Base-by-base conservation (phyloP, 2,797 vertebrate genomes). In the Natrix natrix region DNA sequence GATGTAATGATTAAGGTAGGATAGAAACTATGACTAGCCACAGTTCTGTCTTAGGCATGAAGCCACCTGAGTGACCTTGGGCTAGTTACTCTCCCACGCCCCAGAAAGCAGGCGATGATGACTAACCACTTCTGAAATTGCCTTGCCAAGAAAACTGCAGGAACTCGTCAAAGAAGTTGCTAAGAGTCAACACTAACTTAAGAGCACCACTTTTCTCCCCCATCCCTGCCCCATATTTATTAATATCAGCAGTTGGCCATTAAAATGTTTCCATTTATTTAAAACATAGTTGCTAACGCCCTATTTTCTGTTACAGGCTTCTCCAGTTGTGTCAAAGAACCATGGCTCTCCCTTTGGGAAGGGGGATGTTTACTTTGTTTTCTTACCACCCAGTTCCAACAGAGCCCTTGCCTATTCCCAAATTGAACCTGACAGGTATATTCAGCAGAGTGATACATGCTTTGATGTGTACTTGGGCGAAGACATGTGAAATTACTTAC, bases 291-390 rank as follows among this genome's bases (percentile, higher is more conserved):
- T 57, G 52, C 57, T 26, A 66, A 43, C 24, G n/a, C 16, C 16
- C 0, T 52, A 94, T 89, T 92, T 92, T 96, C 91, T 86, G 90
- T 86, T 54, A n/a, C n/a, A 98, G 98, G 94, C 83, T 98, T 91
- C 94, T 98, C 59, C 99, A 99, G 97, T 96, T 99, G 92, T 99
- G 99, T 95, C 99, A 99, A 96, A 97, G 99, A 94, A 99, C 99
- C 56, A 99, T 99, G 99, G 98, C 99, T 0, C 98, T 99, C 11
- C 99, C 99, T 0, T 98, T 99, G 1, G 99, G 99, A 63, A 97
- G 99, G 95, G 99, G 99, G 37, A 98, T 99, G 97, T 99, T 99
- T 96, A 99, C 99, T 7, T 97, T 99, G 92, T 99, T 99, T 97
- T 99, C 99, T 0, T 99, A 99, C 56, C 99, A 99, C 63, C 99